phyloP scores from a whole-genome alignment of 2,888 invertebrate species.

The Apodemia duryi region DNA sequence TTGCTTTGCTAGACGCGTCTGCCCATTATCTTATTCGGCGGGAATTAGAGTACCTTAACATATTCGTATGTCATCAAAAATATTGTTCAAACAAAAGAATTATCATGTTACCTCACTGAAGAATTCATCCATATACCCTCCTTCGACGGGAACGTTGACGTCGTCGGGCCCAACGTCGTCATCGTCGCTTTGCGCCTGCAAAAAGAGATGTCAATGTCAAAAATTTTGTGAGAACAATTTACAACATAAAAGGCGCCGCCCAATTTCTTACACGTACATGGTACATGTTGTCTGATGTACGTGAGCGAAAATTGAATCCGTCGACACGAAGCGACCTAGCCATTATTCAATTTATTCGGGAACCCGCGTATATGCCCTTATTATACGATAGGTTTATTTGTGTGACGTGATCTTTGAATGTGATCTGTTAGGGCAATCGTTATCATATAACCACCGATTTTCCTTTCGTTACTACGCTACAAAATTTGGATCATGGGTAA shows the following conservation, averaged over 20 bases:
- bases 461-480: too few relatives aligned
- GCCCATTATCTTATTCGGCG: too few relatives aligned
- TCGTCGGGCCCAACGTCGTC: constrained; percentile 97
- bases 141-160: constrained; percentile 97
- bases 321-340: constrained; percentile 58
- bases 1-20: too few relatives aligned
- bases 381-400: constrained; percentile 38
- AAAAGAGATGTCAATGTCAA: constrained; percentile 23
- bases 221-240: neutral
- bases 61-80: too few relatives aligned
- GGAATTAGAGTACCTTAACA: too few relatives aligned
- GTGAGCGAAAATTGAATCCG: constrained; percentile 66
- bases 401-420: constrained; percentile 17
- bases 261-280: constrained; percentile 18
- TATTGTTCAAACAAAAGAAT: too few relatives aligned
- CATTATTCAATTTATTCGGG: constrained; percentile 69
- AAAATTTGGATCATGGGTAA: too few relatives aligned
- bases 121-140: constrained; percentile 99
- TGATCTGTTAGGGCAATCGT: too few relatives aligned
- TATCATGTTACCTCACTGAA: constrained; percentile 92
- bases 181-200: constrained; percentile 97
- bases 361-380: constrained; percentile 45
- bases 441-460: too few relatives aligned
- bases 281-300: constrained; percentile 40
- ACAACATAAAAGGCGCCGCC: constrained; percentile 1